Evolutionary conservation across 1,140 invertebrate genomes (phyloP), one percentile per base, ranked within the genome.

Genomic region (Yoshiicerus persimilis): DNA sequence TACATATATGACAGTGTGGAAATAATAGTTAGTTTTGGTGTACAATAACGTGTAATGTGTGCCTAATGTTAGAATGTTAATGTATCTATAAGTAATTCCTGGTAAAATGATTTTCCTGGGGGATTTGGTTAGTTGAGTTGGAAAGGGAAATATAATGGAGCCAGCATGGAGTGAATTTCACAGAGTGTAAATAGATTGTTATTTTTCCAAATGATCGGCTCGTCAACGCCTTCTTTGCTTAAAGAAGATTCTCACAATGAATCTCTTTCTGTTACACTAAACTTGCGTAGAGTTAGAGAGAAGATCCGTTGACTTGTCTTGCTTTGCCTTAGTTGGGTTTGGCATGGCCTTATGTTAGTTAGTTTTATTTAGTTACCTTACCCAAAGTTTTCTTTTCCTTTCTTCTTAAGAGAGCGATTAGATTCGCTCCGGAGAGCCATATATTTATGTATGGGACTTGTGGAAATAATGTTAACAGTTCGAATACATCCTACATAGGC

Each of bases 141-240:
- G n/a, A n/a, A n/a, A n/a, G 84, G 11, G 13, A 36, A 20, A 27
- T 30, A 36, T 86, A 56, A 64, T 86, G 47, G 20, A 10, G 13
- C 20, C 6, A 10, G 13, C 20, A 83, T 4, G 23, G 23, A 41
- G 34, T 36, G n/a, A 83, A 38, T 39, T 83, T 38, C 32, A 25
- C 25, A n/a, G 2, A 36, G 20, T 39, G n/a, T 30, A 32, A 56
- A 56, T 56, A 41, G 56, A 86, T 86, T 86, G 84, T 86, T 86
- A 86, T 66, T 86, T 86, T 86, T 86, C 84, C 84, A 64, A 64
- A 86, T 66, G 84, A 32, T 66, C 84, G 84, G 47, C 11, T 86
- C 47, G 27, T 86, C 83, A 66, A 66, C 84, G 84, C 47, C 62
- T 86, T 64, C 56, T 86, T 36, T 66, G 41, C 30, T 64, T 36